Conservation (phyloP, 2,797 vertebrate genomes). For the Liasis olivaceus region DNA sequence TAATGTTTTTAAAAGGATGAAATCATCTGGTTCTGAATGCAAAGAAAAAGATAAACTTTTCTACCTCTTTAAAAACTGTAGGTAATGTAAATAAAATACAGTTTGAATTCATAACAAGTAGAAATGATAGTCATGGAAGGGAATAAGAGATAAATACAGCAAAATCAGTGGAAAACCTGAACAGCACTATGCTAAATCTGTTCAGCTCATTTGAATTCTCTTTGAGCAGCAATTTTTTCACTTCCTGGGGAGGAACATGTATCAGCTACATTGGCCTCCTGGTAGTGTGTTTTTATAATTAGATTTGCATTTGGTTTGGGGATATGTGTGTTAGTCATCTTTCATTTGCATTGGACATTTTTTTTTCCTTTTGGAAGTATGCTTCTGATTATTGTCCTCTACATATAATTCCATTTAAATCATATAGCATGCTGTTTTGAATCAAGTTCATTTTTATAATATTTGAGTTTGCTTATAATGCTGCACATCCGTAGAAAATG, state of each 20-base stretch:
- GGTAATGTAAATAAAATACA: fast-evolving
- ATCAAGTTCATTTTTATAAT: not conserved
- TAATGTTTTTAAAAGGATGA: not conserved
- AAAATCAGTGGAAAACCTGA: conserved; percentile 14
- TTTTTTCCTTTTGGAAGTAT: not conserved
- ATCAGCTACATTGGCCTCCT: conserved; percentile 19
- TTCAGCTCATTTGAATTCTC: not conserved
- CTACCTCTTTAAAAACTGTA: conserved; percentile 29
- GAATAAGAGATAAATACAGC: not conserved
- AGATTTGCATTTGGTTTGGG: not conserved
- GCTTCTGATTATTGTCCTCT: not conserved
- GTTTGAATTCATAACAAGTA: conserved; percentile 32
- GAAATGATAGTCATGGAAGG: conserved; percentile 2
- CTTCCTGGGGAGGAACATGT: not conserved
- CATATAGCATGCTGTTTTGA: fast-evolving
- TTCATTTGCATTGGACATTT: fast-evolving
- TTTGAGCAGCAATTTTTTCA: fast-evolving
- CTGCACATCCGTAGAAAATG: fast-evolving
- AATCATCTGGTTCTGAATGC: not conserved
- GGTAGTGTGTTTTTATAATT: not conserved
- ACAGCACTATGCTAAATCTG: conserved; percentile 1
- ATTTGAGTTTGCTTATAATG: not conserved
- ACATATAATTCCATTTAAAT: not conserved
- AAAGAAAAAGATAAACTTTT: conserved; percentile 8
- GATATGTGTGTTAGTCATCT: not conserved